Evolutionary conservation across 2,113 vertebrate species (phyloP).

Genomic region (Tetraodon nigroviridis): DNA sequence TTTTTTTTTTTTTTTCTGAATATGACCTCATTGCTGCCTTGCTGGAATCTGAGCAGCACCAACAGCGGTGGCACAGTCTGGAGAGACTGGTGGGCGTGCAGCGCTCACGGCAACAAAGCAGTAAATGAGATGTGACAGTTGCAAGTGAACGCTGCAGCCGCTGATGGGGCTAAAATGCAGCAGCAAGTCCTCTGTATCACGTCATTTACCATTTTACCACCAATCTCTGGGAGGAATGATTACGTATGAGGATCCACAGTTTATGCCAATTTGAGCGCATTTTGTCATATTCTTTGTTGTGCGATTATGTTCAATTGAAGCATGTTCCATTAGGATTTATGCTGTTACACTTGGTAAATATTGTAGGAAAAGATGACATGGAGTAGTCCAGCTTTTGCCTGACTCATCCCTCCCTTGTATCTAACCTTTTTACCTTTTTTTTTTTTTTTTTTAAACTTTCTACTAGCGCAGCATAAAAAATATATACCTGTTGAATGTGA

Average conservation of each 20-base stretch:
- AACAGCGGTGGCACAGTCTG: slow-evolving; percentile 46
- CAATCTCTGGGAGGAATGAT: background rate
- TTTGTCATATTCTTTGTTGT: too few species aligned
- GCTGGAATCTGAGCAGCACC: slow-evolving; percentile 44
- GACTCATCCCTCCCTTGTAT: too few species aligned
- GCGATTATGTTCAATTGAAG: too few species aligned
- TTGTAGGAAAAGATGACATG: too few species aligned
- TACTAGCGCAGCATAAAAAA: too few species aligned
- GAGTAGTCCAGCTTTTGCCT: too few species aligned
- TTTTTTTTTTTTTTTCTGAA: slow-evolving; percentile 7
- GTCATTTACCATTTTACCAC: slow-evolving; percentile 1
- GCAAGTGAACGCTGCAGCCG: slow-evolving; percentile 57
- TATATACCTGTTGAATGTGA: too few species aligned
- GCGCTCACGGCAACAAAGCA: slow-evolving; percentile 52
- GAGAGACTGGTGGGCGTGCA: slow-evolving; percentile 43
- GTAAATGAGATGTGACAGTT: slow-evolving; percentile 73
- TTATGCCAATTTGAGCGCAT: background rate
- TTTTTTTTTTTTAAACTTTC: too few species aligned
- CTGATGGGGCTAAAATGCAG: slow-evolving; percentile 55
- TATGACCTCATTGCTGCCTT: slow-evolving; percentile 58
- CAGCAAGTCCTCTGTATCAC: slow-evolving; percentile 40
- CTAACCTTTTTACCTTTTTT: too few species aligned
- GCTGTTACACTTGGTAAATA: too few species aligned
- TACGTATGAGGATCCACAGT: background rate
- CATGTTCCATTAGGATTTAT: too few species aligned